Evolutionary conservation across 2,797 vertebrate genomes (phyloP), one percentile per base, ranked within the genome.

Genomic region (Argentina silus): DNA sequence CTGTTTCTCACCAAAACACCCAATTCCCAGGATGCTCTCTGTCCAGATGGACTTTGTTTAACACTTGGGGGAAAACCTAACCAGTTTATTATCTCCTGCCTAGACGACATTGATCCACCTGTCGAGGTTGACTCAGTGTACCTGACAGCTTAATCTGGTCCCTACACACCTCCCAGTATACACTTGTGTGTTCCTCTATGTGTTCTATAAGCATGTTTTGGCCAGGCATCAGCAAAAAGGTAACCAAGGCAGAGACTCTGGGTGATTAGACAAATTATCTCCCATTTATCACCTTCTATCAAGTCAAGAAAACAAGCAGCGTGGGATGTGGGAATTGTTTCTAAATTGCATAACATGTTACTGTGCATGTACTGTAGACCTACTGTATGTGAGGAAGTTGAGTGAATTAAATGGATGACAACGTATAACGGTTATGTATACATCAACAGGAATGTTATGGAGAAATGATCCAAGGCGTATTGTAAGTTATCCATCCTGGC

Each of bases 21-120:
- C 84, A 74, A 83, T 88, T 86, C 84, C 83, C 75, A 75, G 68
- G 70, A 81, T 76, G 78, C 76, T 59, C 61, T 79, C 64, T 80
- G 76, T 75, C 81, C 84, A 86, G 85, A 88, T 83, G 81, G 83
- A 78, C 81, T 50, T 9, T n/a, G 48, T 15, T 73, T 71, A 66
- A 86, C 86, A 87, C 84, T 84, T 85, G 65, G 72, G 80, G 85
- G 78, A 87, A 44, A 74, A 85, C 82, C 80, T 80, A 83, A 85
- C 82, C 68, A 71, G 82, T 90, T 88, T 81, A 89, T 89, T 88
- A 86, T 89, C 86, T 83, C 63, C 81, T 89, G 81, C 81, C 82
- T 83, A 83, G 80, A 63, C 76, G 74, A 77, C 86, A 90, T 89
- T 89, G 87, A 92, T 90, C 88, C 85, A 82, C 50, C 72, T 84